These are phyloP conservation scores for Gambelia wislizenii DNA, from an alignment of 2,797 vertebrate genomes.

Conservation along the genomic window DNA sequence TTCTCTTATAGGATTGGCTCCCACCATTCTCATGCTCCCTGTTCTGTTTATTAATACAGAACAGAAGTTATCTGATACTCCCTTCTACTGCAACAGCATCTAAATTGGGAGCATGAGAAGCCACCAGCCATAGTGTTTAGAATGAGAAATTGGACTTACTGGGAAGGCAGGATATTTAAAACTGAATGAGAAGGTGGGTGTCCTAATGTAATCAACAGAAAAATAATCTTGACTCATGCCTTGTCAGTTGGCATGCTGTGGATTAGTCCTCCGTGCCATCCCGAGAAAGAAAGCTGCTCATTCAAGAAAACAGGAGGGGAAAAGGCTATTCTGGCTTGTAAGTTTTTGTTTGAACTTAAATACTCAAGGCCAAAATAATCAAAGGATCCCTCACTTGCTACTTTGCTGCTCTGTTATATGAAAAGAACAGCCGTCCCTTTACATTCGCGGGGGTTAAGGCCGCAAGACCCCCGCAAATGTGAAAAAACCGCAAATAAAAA, in stretches of 20 bases:
- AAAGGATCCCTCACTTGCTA: not conserved
- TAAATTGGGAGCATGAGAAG: not conserved
- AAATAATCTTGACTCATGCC: too few relatives aligned
- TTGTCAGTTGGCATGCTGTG: too few relatives aligned
- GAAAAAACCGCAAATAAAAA: too few relatives aligned
- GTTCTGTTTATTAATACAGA: not conserved
- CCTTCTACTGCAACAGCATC: not conserved
- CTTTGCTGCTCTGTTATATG: not conserved
- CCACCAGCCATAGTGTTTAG: not conserved
- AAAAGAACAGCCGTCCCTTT: too few relatives aligned
- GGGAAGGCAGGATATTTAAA: too few relatives aligned
- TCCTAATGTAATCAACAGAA: too few relatives aligned
- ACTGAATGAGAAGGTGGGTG: too few relatives aligned
- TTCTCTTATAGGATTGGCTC: not conserved
- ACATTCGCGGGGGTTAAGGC: too few relatives aligned
- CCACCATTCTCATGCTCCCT: not conserved
- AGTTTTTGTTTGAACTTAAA: not conserved
- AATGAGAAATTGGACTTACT: too few relatives aligned
- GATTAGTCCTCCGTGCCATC: too few relatives aligned
- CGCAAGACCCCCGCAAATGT: too few relatives aligned
- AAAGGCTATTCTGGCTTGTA: not conserved
- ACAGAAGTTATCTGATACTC: not conserved
- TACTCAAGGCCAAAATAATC: conserved; percentile 10
- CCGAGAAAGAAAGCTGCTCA: not conserved
- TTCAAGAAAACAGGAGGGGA: not conserved